These are phyloP conservation scores for Nyctibius bracteatus DNA, from an alignment of 2,113 vertebrate species.

Conservation along the genomic window DNA sequence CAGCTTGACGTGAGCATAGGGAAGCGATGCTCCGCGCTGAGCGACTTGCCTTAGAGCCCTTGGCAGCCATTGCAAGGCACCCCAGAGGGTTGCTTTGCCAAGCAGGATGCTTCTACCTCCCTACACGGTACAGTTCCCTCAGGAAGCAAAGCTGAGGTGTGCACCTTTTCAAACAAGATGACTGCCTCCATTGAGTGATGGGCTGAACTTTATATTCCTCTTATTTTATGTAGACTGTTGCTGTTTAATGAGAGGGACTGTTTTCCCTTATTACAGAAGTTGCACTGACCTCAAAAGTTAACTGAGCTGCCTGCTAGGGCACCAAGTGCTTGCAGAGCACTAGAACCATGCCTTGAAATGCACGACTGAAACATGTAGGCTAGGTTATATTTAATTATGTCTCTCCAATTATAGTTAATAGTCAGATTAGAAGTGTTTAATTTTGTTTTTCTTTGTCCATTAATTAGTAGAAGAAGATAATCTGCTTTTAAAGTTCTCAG, in stretches of 20 bases:
- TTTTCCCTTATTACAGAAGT: neutral
- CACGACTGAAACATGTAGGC: neutral
- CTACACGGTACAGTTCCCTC: neutral
- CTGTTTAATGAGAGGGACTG: neutral
- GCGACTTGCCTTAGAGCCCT: accelerated
- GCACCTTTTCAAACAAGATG: neutral
- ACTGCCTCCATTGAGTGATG: neutral
- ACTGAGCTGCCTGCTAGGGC: neutral
- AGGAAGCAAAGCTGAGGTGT: neutral
- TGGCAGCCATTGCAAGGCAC: accelerated
- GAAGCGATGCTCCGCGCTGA: accelerated
- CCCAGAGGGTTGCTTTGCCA: neutral
- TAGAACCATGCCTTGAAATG: neutral
- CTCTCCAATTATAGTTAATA: neutral
- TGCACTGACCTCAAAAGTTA: neutral
- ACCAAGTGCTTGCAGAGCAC: accelerated
- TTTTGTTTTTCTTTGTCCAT: neutral
- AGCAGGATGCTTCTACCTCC: neutral
- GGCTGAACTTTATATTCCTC: neutral
- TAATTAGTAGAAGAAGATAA: neutral
- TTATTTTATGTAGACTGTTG: neutral
- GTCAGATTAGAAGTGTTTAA: neutral
- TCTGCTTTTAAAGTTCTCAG: neutral
- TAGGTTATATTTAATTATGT: neutral
- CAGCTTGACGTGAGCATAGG: accelerated